Evolutionary conservation across 2,888 invertebrate genomes (phyloP), one percentile per base, ranked within the genome.

Genomic region (Itoplectis maculator): DNA sequence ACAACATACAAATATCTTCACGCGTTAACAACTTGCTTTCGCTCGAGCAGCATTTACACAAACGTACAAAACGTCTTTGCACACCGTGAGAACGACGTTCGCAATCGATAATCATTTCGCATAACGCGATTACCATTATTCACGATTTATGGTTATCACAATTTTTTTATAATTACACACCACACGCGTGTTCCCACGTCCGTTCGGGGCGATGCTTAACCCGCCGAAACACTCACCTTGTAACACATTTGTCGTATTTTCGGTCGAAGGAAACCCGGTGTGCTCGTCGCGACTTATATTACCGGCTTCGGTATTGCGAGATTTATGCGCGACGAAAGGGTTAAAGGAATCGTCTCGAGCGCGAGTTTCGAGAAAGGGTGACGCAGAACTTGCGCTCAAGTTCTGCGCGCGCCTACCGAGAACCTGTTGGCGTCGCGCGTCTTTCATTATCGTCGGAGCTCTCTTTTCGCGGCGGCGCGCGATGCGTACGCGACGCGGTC

Each of bases 361-460:
- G 18, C 37, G 65, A 72, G 42, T 72, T 76, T 81, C 66, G 42
- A 70, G 81, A 76, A 81, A 72, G 69, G 61, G 74, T 74, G 79
- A 80, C 79, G 79, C 74, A 68, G 49, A 51, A 61, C 20, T 23
- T 20, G 35, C 66, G 40, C 75, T 66, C 66, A 56, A 51, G 42
- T n/a, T n/a, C n/a, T n/a, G n/a, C n/a, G n/a, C 51, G 23, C 51
- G 18, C 7, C 29, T 29, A 2, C 29, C 29, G 8, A 13, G 54
- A 75, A 54, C 75, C 65, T 66, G 54, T 75, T 56, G 56, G 75
- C 75, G 75, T 66, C 61, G 77, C 70, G 77, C 61, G 66, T 81
- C 72, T 86, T 84, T 87, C 87, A 86, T 83, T 86, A 83, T 84
- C 81, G 84, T 84, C 78, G 81, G 84, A 79, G 88, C 83, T 20